Base-by-base conservation (phyloP, 2,797 vertebrate genomes). In the Myotis findleyi region DNA sequence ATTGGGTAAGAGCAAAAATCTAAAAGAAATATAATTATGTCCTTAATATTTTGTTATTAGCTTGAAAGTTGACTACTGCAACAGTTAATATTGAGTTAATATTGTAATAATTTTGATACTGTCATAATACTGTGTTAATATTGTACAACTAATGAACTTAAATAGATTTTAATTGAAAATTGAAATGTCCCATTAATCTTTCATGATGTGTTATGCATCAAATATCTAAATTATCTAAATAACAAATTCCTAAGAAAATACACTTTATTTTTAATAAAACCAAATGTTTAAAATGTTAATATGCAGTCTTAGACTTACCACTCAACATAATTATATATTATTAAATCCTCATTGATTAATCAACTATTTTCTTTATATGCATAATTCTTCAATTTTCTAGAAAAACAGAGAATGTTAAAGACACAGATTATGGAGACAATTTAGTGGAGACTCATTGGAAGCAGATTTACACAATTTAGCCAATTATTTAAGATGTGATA, bases 121-220 rank as follows among this genome's bases (percentile, higher is more conserved):
- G 9, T 53, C 75, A 73, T 80, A 73, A 85, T 41, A 53, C 18
- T 53, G 11, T 66, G 11, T 69, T 80, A 87, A 83, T 66, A 84
- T 55, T 59, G 16, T 57, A 41, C 1, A 36, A 62, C 47, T 68
- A 90, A 80, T 83, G 11, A 88, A 6, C 23, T 93, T 91, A 91
- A 53, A 20, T 72, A 75, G 23, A 55, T 71, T 88, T 96, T 80
- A 80, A 93, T 69, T 83, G 72, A 83, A 93, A 72, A 77, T 76
- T 72, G 2, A 93, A 84, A 75, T 91, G 7, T 55, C 7, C 17
- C 51, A 87, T 88, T 84, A 93, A 87, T 69, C 44, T 79, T 49
- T 83, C 81, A 71, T 72, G 2, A 84, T 92, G 10, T 71, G 3
- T 68, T 85, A 81, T 76, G 3, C 14, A 51, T 47, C 11, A 6